Base-by-base conservation (phyloP, 2,888 invertebrate genomes). In the Acleris sparsana region DNA sequence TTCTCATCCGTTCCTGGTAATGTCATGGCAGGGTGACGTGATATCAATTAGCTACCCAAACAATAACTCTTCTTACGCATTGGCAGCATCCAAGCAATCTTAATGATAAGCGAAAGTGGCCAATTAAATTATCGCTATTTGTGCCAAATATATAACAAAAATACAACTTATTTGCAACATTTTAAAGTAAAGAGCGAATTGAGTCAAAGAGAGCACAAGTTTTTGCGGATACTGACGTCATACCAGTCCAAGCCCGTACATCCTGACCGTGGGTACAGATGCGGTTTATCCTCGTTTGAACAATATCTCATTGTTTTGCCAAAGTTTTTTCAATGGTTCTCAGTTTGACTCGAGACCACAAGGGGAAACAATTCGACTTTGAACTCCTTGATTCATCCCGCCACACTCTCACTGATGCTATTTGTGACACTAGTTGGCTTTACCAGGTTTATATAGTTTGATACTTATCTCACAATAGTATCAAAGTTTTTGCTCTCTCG, bases 11-110 rank as follows among this genome's bases (percentile, higher is more conserved):
- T n/a, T 6, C 46, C 2, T n/a, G 6, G 13, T 48, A 58, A 13
- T 33, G 29, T n/a, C 33, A 59, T 49, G 48, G 20, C 3, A 13
- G 29, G 18, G 7, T 49, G 48, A 58, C 18, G 48, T 58, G 58
- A 48, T 29, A 5, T 48, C 22, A 25, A 46, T 57, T 57, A 25
- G 29, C 39, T 39, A 39, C 43, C 13, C 4, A 16, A 0, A 1
- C 3, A 43, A 16, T 5, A 3, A 43, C 5, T 44, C 46, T 46
- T 16, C 7, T 17, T 46, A 16, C 16, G 1, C 7, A n/a, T 0
- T 11, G 17, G 33, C 53, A 33, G 33, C 33, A 33, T 33, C 29
- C 33, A 9, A 33, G 9, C 18, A 13, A 33, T 48, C 29, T 11
- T 9, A 17, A 16, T 17, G 44, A 46, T 58, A 18, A 58, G 6